Evolutionary conservation across 2,888 invertebrate genomes (phyloP), one percentile per base, ranked within the genome.

Genomic region (Drosophila helvetica): DNA sequence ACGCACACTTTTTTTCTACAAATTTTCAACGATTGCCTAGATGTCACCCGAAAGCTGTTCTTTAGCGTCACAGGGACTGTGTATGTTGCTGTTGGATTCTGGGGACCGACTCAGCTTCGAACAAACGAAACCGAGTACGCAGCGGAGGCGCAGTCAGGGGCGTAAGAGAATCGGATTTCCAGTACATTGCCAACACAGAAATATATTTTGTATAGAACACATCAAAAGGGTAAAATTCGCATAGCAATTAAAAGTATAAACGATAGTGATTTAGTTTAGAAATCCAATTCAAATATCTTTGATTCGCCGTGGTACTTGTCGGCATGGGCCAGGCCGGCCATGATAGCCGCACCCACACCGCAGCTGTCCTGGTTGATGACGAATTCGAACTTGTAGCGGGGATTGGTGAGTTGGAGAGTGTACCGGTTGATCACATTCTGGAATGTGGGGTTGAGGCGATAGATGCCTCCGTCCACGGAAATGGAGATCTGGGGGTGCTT

Each of bases 201-300:
- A 30, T 30, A 10, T 3, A 1, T 17, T 17, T 9, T 17, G 9
- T n/a, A 17, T 45, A 17, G 15, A 38, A 15, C 6, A 38, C 15
- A 15, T 15, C 7, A 45, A 18, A 54, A 19, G 43, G 10, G 12
- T 18, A 51, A 27, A 27, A n/a, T 2, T 27, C 17, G 27, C 19
- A 15, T 10, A 5, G 27, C 97, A 97, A 90, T 96, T 95, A 97
- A 98, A 97, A 98, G 98, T 47, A 8, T 43, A 38, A 12, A 1
- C 5, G 45, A 17, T 10, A 4, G 1, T 8, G 15, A 45, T 46
- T 51, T 17, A 25, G 19, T 4, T 38, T 64, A 73, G 22, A 64
- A 64, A 33, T 71, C 71, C 65, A 71, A 54, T 0, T 53, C 48
- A 7, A 73, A 73, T 3, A 54, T 10, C 22, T 42, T 54, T 1